Conservation (phyloP, 2,113 vertebrate species). For the Arothron firmamentum region DNA sequence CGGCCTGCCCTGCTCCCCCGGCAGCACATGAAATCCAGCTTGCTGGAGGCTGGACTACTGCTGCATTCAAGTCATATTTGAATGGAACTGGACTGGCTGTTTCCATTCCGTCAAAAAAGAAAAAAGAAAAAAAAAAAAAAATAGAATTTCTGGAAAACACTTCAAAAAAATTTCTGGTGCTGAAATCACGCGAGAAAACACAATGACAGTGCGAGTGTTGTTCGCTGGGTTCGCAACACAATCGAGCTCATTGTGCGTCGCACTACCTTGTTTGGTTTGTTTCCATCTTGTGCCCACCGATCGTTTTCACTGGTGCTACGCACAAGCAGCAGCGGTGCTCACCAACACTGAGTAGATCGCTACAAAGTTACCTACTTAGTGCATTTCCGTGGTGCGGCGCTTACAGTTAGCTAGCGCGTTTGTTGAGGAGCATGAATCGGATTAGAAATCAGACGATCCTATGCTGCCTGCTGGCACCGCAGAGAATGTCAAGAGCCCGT, state of each 20-base stretch:
- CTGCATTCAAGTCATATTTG: slow-evolving; percentile 25
- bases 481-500: background rate
- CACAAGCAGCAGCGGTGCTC: slow-evolving; percentile 29
- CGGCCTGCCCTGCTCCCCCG: slow-evolving; percentile 52
- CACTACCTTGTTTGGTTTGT: slow-evolving; percentile 25
- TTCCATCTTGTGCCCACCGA: slow-evolving; percentile 34
- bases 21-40: slow-evolving; percentile 36
- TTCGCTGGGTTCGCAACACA: slow-evolving; percentile 6
- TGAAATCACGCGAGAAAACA: slow-evolving; percentile 43
- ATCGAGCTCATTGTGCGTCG: slow-evolving; percentile 3
- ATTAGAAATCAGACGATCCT: slow-evolving; percentile 1
- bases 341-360: slow-evolving; percentile 50
- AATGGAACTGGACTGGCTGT: slow-evolving; percentile 29
- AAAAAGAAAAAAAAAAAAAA: no score
- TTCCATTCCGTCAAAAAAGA: slow-evolving; percentile 6
- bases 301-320: slow-evolving; percentile 20
- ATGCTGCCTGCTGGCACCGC: background rate
- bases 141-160: slow-evolving; percentile 30
- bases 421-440: slow-evolving; percentile 37
- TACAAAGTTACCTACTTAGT: slow-evolving; percentile 37
- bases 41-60: slow-evolving; percentile 30
- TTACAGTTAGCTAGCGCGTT: slow-evolving; percentile 29
- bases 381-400: slow-evolving; percentile 10
- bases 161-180: slow-evolving; percentile 11
- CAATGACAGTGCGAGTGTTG: slow-evolving; percentile 21